phyloP scores from a whole-genome alignment of 2,797 vertebrate genomes.

The Allobates femoralis region DNA sequence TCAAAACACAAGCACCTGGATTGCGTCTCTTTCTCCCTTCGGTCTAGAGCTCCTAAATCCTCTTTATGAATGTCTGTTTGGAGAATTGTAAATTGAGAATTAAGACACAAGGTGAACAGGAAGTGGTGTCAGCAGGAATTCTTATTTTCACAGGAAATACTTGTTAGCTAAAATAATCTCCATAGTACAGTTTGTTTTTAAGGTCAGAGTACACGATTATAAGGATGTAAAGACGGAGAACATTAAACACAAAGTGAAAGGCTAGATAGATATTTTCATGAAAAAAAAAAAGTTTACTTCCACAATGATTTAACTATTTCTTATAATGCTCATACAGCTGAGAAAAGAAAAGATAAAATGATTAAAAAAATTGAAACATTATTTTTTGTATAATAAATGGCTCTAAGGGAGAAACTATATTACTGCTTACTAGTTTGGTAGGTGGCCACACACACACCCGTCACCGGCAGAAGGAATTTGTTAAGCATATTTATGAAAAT shows the following conservation, averaged over 20 bases:
- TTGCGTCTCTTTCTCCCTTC: neutral
- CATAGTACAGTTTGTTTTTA: conserved; percentile 44
- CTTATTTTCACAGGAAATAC: conserved; percentile 57
- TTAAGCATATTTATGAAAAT: neutral
- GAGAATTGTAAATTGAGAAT: conserved; percentile 51
- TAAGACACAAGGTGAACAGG: conserved; percentile 51
- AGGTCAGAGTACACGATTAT: conserved; percentile 55
- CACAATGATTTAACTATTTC: neutral
- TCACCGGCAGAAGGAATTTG: conserved; percentile 17
- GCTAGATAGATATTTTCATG: conserved; percentile 32
- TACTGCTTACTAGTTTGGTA: neutral
- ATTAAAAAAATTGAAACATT: neutral
- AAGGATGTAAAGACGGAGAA: conserved; percentile 47
- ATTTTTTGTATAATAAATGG: neutral
- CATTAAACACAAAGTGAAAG: conserved; percentile 36
- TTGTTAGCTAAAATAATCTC: conserved; percentile 55
- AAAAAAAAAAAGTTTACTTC: conserved; percentile 9
- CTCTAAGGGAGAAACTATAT: neutral
- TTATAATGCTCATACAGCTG: neutral
- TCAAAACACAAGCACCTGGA: conserved; percentile 23
- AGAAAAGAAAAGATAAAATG: neutral
- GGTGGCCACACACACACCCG: conserved; percentile 15
- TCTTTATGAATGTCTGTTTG: conserved; percentile 34
- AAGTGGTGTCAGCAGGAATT: conserved; percentile 51
- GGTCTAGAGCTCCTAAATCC: conserved; percentile 38